Evolutionary conservation across 2,888 invertebrate genomes (phyloP).

Genomic region (Lordiphosa fenestrarum): DNA sequence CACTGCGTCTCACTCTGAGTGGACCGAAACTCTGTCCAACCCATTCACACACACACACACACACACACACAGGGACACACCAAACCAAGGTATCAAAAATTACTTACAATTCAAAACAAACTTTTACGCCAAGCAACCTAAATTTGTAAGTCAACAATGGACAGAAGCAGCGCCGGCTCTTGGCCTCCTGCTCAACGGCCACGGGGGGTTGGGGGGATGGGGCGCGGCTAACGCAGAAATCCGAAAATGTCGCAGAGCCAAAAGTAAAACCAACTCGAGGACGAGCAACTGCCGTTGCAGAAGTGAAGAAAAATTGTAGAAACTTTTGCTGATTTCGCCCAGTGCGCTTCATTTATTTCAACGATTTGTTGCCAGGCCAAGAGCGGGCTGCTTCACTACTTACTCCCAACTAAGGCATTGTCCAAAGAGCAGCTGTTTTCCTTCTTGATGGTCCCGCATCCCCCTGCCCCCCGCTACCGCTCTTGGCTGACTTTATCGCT

Average conservation of each 20-base stretch:
- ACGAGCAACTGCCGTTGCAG: conserved; percentile 52
- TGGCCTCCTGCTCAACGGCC: conserved; percentile 1
- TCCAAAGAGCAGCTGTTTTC: conserved; percentile 73
- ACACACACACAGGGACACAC: conserved; percentile 1
- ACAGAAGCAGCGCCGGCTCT: conserved; percentile 6
- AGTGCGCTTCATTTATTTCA: conserved; percentile 75
- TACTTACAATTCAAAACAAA: conserved; percentile 74
- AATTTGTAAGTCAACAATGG: conserved; percentile 73
- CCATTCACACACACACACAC: neutral
- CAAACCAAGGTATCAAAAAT: conserved; percentile 67
- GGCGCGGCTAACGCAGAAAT: conserved; percentile 62
- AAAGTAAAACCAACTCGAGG: conserved; percentile 54
- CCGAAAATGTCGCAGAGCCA: conserved; percentile 67
- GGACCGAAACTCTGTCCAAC: neutral
- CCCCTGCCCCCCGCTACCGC: neutral
- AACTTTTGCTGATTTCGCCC: conserved; percentile 76
- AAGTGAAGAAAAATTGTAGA: conserved; percentile 71
- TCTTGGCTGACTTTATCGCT: conserved; percentile 63
- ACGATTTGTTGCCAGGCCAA: conserved; percentile 70
- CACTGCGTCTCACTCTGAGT: conserved; percentile 1
- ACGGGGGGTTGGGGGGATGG: conserved; percentile 2
- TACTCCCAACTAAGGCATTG: conserved; percentile 39
- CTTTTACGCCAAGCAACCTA: conserved; percentile 69
- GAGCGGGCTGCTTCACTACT: conserved; percentile 17
- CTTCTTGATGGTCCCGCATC: conserved; percentile 59